Evolutionary conservation across 2,797 vertebrate genomes (phyloP).

Genomic region (Coregonus ussuriensis): DNA sequence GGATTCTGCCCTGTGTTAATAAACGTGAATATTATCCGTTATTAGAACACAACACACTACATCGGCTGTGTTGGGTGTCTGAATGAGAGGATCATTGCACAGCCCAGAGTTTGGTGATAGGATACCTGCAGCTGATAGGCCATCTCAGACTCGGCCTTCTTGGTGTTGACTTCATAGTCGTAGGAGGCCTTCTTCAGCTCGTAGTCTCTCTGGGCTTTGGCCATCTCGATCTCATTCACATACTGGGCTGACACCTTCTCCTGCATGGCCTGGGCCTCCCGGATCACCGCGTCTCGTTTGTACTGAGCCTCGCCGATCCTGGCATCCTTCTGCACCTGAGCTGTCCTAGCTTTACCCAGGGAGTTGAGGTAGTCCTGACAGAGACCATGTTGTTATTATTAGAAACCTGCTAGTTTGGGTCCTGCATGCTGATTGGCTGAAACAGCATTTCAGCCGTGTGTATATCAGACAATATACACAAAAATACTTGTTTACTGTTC

Average conservation of each 20-base stretch:
- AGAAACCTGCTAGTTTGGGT: no score
- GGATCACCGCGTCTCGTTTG: constrained; percentile 90
- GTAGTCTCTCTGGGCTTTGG: constrained; percentile 89
- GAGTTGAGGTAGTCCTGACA: constrained; percentile 87
- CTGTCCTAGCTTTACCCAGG: constrained; percentile 91
- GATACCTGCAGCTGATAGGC: constrained; percentile 92
- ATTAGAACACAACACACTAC: no score
- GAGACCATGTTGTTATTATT: background rate
- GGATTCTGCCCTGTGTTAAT: no score
- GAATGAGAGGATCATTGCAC: background rate
- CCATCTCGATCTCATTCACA: constrained; percentile 93
- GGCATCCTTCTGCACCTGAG: constrained; percentile 93
- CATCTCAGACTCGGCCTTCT: constrained; percentile 91
- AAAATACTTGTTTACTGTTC: no score
- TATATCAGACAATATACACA: no score
- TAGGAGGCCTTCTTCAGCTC: constrained; percentile 91
- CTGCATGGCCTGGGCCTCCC: constrained; percentile 90
- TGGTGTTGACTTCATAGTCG: constrained; percentile 88
- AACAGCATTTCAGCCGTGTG: no score
- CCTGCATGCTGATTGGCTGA: no score
- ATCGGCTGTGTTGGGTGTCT: background rate
- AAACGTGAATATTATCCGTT: no score
- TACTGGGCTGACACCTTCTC: constrained; percentile 92
- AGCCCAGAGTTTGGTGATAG: background rate
- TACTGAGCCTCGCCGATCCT: constrained; percentile 92